Conservation (phyloP, 2,888 invertebrate genomes). For the Chesias legatella region DNA sequence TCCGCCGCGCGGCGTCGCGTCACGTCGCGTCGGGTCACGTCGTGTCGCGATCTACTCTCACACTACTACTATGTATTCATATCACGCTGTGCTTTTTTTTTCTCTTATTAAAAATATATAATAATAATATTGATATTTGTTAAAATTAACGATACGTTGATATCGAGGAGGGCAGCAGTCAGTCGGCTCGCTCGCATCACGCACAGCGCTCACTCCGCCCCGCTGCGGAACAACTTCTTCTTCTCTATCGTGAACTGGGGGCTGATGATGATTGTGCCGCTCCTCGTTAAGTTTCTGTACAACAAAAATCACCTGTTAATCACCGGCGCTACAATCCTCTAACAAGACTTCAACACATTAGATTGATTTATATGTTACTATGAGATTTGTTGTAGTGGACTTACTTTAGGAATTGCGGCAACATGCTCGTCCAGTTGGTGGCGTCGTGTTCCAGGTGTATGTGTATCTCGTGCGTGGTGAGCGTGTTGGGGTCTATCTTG, state of each 20-base stretch:
- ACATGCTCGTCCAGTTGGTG: constrained; percentile 91
- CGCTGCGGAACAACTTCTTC: constrained; percentile 93
- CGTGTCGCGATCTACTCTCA: constrained; percentile 48
- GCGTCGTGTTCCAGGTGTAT: constrained; percentile 92
- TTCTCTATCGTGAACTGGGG: constrained; percentile 93
- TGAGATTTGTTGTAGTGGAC: too few species aligned
- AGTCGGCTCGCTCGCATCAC: constrained; percentile 69
- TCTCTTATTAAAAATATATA: constrained; percentile 79
- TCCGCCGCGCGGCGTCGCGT: constrained; percentile 50
- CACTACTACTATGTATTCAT: constrained; percentile 77
- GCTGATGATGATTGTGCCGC: constrained; percentile 93
- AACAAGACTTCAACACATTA: too few species aligned
- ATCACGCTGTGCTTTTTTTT: constrained; percentile 80
- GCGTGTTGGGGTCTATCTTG: constrained; percentile 91
- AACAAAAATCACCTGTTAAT: constrained; percentile 36
- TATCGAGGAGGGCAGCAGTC: constrained; percentile 77
- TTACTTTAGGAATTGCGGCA: constrained; percentile 95
- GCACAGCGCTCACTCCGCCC: constrained; percentile 73
- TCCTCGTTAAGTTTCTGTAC: constrained; percentile 90
- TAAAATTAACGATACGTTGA: constrained; percentile 77
- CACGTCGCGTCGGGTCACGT: constrained; percentile 36
- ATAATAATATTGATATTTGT: constrained; percentile 79
- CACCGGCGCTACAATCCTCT: too few species aligned
- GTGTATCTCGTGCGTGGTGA: constrained; percentile 94
- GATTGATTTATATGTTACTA: too few species aligned